Base-by-base conservation (phyloP, 2,888 invertebrate species). In the Thymelicus lineola region DNA sequence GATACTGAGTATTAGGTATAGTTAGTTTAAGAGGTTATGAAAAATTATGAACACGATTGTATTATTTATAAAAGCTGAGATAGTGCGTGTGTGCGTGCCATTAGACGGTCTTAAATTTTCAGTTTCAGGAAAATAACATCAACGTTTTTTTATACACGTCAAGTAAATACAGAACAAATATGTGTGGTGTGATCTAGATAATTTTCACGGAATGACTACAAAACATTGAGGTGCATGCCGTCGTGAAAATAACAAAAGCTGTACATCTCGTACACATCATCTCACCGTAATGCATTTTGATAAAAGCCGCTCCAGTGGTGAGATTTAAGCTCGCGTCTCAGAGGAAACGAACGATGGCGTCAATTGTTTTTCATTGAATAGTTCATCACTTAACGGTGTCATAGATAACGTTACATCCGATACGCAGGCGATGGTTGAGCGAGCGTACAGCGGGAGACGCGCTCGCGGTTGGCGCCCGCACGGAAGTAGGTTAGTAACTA, bases 401-500 rank as follows among this genome's bases (percentile, higher is more conserved):
- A 89, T 90, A 86, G 77, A 82, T 83, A 73, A 71, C 66, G 73
- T 63, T 61, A 62, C 66, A 58, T 46, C 66, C 70, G 59, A 64
- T 68, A 74, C 71, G 72, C 71, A 70, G 73, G 75, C 71, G 74
- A 74, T 68, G 74, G 66, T 63, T 63, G 68, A 69, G 70, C 72
- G 71, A 66, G 72, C 79, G 79, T 74, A 75, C 71, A 73, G 74
- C 75, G 82, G 77, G 83, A 85, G 85, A 79, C 84, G 87, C 86
- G 86, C 84, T 84, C 84, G 87, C 90, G 85, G 88, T 88, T 89
- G 91, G 91, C 91, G 89, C 92, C 88, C 92, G 93, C 91, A 88
- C 93, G 93, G 93, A 93, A 93, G 93, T 93, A 93, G 93, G 93
- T 93, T 93, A 93, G 83, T 90, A 91, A 93, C 93, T 93, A 93